These are phyloP conservation scores for Eumeta japonica DNA, from an alignment of 1,140 invertebrate species.

Conservation along the genomic window DNA sequence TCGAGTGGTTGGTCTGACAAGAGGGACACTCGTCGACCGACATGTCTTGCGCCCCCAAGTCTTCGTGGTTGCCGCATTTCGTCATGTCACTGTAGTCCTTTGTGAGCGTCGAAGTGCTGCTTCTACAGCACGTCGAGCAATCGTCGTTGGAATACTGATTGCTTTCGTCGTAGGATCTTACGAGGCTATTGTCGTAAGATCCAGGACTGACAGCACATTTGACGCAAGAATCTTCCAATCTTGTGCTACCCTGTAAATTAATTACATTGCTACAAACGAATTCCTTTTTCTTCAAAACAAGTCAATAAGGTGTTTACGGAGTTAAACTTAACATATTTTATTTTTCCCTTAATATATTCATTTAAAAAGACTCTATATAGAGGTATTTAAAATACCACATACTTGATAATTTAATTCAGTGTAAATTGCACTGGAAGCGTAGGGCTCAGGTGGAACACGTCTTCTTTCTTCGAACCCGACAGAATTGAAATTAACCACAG, in stretches of 20 bases:
- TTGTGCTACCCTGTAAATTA: neutral
- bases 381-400: conserved; percentile 5
- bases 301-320: no score
- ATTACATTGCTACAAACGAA: no score
- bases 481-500: conserved; percentile 27
- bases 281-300: no score
- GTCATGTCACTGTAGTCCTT: conserved; percentile 54
- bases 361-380: no score
- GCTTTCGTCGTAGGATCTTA: conserved; percentile 43
- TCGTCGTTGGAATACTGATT: conserved; percentile 52
- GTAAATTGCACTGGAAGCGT: conserved; percentile 50
- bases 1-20: conserved; percentile 44
- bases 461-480: conserved; percentile 34
- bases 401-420: conserved; percentile 50
- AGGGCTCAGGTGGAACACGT: conserved; percentile 36
- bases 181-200: conserved; percentile 48
- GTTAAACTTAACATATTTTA: no score
- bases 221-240: conserved; percentile 39
- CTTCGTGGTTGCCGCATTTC: conserved; percentile 47
- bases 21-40: conserved; percentile 49
- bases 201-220: conserved; percentile 48
- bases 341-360: no score
- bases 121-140: conserved; percentile 49
- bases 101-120: conserved; percentile 47
- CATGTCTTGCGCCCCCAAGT: conserved; percentile 30